These are phyloP conservation scores for Caenorhabditis plicata DNA, from an alignment of 2,888 invertebrate genomes.

Conservation along the genomic window DNA sequence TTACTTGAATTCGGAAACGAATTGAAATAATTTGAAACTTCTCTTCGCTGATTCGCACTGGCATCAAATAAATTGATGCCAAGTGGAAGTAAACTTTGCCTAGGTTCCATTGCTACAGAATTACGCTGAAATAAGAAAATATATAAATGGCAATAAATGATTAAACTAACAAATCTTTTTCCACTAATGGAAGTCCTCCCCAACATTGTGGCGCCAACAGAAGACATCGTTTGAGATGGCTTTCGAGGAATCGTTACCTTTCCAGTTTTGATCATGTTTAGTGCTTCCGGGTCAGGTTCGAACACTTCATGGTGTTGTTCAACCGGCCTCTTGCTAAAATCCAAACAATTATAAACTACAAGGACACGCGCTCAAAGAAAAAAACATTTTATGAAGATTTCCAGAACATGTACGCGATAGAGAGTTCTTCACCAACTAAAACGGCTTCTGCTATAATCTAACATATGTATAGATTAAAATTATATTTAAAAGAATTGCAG, in stretches of 20 bases:
- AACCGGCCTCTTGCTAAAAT: not conserved
- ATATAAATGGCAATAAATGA: not conserved
- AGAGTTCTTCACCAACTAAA: no score
- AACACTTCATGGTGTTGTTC: conserved; percentile 5
- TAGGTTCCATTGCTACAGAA: conserved; percentile 14
- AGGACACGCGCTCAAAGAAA: not conserved
- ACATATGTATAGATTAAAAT: no score
- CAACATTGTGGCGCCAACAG: not conserved
- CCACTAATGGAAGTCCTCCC: conserved; percentile 1
- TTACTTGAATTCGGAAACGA: not conserved
- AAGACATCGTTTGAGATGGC: conserved; percentile 3
- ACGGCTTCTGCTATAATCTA: no score
- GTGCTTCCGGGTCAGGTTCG: conserved; percentile 9
- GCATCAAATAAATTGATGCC: conserved; percentile 21
- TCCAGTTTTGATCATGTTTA: conserved; percentile 18
- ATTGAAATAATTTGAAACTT: not conserved
- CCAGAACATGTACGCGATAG: no score
- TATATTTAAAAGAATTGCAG: no score
- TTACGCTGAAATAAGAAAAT: conserved; percentile 8
- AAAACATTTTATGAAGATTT: not conserved
- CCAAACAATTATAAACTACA: not conserved
- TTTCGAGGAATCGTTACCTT: conserved; percentile 4
- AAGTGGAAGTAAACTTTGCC: conserved; percentile 11
- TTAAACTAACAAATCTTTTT: not conserved
- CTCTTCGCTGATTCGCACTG: conserved; percentile 2